Evolutionary conservation across 2,797 vertebrate species (phyloP), one percentile per base, ranked within the genome.

Genomic region (Lepus townsendii): DNA sequence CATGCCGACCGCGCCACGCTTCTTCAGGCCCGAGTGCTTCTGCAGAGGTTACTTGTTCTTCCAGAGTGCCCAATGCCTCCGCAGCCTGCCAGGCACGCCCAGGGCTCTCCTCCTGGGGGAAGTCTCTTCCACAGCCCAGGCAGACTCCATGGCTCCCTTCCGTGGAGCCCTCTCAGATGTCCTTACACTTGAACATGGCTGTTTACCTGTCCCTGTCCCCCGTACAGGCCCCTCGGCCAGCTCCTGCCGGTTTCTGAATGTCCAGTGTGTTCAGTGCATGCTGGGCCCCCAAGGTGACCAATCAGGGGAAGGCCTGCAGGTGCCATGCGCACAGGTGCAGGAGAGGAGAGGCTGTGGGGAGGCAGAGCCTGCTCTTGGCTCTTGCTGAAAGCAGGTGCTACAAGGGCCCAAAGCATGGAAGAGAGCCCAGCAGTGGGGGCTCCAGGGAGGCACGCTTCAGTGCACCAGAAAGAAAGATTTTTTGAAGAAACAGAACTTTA

Each of bases 331-430:
- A 20, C n/a, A 5, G 5, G 7, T 8, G 2, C 27, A 30, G 42
- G 30, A 22, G 11, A 65, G 24, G 24, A 7, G 19, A n/a, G 19
- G 54, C 60, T n/a, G 62, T 63, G 52, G 63, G 71, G 26, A 32
- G 24, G 11, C 7, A 13, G n/a, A 24, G 24, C 14, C 60, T 84
- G 26, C 20, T 85, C 27, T 16, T 7, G 14, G 38, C 20, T 22
- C 38, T 7, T 4, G 20, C 22, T 6, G 11, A 88, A 8, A n/a
- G 24, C 24, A 24, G 57, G 22, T 2, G 30, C 2, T 0, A 22
- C 2, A 13, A 62, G 11, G 7, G 1, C 17, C 32, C 10, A 26
- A 50, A 32, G 20, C 0, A 1, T 27, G 62, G 16, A 47, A 62
- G 27, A 75, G 16, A 85, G 19, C 5, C n/a, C 3, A 12, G 20